Base-by-base conservation (phyloP, 2,888 invertebrate genomes). In the Conomelus anceps region DNA sequence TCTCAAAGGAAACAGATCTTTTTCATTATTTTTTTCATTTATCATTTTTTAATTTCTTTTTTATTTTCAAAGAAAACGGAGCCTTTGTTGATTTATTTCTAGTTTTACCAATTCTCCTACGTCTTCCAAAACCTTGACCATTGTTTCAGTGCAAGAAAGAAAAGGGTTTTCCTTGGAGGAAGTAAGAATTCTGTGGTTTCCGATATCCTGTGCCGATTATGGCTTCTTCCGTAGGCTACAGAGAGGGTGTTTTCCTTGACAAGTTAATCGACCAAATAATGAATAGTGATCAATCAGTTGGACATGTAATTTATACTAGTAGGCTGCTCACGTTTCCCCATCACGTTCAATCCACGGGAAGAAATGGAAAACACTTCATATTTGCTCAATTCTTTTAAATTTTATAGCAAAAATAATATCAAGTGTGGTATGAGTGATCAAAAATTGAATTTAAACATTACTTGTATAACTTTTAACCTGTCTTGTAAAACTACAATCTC, bases 191-290 rank as follows among this genome's bases (percentile, higher is more conserved):
- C 63, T 63, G 63, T 63, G 63, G 63, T 63, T n/a, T 63, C 63
- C 63, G n/a, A n/a, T n/a, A 63, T 63, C 63, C 63, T 63, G 63
- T 63, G 63, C 7, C 63, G n/a, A 63, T 63, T 20, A 63, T 63
- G 20, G 6, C 63, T 63, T 63, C n/a, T 63, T 63, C 63, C 63
- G 63, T 63, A 63, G 63, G n/a, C 63, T 63, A 63, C n/a, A n/a
- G n/a, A 13, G 11, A 11, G 26, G 26, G 26, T 63, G 63, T 17
- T 4, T 17, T 34, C n/a, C 63, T 63, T 63, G 13, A 13, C 4
- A n/a, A 63, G 63, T 63, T 63, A 63, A 63, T 63, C 85, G 85
- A 85, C 41, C 89, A 88, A 23, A 84, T n/a, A n/a, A n/a, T 88
- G 22, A 85, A 89, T 26, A 41, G 86, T 84, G 11, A 29, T 85